phyloP scores from a whole-genome alignment of 37 sponge, comb jelly and placozoan species.

The Spongilla lacustris region DNA sequence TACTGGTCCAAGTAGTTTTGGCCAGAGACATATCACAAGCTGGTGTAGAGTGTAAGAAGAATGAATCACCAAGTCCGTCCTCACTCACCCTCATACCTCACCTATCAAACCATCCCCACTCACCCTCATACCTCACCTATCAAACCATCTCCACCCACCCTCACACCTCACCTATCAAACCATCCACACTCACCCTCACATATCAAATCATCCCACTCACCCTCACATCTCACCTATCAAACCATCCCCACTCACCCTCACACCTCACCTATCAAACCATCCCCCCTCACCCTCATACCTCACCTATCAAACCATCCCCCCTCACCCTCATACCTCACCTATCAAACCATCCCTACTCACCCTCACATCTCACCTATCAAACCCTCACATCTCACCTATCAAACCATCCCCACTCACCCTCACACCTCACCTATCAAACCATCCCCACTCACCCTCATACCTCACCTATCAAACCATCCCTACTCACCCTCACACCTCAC shows the following conservation, averaged over 20 bases:
- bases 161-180: slow-evolving; percentile 45
- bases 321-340: neutral
- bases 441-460: neutral
- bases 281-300: neutral
- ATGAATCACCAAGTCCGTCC: neutral
- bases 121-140: neutral
- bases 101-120: no score
- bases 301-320: neutral
- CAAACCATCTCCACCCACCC: no score
- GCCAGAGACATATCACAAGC: slow-evolving; percentile 82
- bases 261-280: neutral
- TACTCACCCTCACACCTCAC: neutral
- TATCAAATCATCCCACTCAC: no score
- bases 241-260: neutral
- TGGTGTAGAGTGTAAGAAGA: neutral
- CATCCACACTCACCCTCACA: neutral
- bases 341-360: neutral
- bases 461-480: neutral
- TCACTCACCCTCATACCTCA: no score
- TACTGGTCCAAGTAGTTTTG: slow-evolving; percentile 57
- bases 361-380: no score
- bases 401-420: neutral
- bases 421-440: neutral
- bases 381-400: no score
- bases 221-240: no score